Conservation (phyloP, 2,797 vertebrate genomes). For the Luscinia megarhynchos region DNA sequence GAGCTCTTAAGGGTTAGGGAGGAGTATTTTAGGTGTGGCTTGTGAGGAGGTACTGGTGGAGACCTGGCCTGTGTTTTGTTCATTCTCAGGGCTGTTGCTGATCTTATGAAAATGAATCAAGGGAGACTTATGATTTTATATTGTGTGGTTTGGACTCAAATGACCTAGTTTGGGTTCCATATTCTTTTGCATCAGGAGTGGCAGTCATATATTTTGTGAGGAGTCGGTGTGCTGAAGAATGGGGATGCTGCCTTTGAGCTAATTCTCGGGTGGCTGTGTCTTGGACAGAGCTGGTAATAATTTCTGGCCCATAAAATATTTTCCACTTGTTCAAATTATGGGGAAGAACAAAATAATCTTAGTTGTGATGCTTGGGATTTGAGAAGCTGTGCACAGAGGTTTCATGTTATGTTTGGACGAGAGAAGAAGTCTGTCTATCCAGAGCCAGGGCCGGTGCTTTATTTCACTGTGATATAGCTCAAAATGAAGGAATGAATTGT, state of each 20-base stretch:
- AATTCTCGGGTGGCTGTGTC: not conserved
- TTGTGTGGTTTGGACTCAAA: fast-evolving
- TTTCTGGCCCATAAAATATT: not conserved
- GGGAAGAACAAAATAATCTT: no score
- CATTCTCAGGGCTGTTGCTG: not conserved
- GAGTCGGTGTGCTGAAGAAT: not conserved
- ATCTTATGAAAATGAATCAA: not conserved
- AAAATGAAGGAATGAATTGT: not conserved
- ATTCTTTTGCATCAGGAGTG: not conserved
- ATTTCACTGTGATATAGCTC: no score
- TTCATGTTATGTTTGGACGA: not conserved
- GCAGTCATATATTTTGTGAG: no score
- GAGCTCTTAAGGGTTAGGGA: no score
- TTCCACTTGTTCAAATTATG: not conserved
- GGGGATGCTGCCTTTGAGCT: not conserved
- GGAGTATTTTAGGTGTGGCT: fast-evolving
- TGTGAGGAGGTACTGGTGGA: not conserved
- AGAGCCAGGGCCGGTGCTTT: no score
- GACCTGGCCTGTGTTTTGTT: no score
- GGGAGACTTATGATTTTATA: fast-evolving
- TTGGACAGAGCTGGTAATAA: not conserved
- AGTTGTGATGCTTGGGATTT: not conserved
- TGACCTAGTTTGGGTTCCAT: not conserved
- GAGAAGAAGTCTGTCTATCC: not conserved
- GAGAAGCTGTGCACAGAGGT: not conserved